These are phyloP conservation scores for Scaptodrosophila lebanonensis DNA, from an alignment of 1,140 invertebrate genomes.

Conservation along the genomic window DNA sequence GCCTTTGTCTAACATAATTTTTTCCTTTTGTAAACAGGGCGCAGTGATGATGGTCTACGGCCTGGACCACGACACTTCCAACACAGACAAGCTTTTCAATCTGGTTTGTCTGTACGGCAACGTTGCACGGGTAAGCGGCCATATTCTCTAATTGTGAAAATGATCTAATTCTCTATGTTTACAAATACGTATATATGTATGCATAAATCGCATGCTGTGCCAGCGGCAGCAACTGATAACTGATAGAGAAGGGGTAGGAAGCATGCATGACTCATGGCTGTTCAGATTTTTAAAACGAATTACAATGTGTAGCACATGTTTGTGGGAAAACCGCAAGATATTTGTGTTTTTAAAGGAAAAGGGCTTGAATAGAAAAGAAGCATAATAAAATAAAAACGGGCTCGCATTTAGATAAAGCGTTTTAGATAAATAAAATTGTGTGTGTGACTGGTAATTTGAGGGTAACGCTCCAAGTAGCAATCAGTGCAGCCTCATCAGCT, in stretches of 20 bases:
- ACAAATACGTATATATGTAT: too few relatives aligned
- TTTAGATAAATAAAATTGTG: slow-evolving; percentile 66
- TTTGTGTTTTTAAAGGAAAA: slow-evolving; percentile 31
- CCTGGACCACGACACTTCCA: slow-evolving; percentile 93
- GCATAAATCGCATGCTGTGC: too few relatives aligned
- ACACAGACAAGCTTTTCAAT: slow-evolving; percentile 98
- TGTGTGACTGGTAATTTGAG: neutral
- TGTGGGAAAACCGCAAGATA: slow-evolving; percentile 38
- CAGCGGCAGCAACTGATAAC: too few relatives aligned
- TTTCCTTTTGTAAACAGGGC: slow-evolving; percentile 78
- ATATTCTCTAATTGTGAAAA: slow-evolving; percentile 2
- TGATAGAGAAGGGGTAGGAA: too few relatives aligned
- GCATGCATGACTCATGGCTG: too few relatives aligned
- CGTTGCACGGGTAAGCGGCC: slow-evolving; percentile 90
- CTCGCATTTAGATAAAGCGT: slow-evolving; percentile 69
- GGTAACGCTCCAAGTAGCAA: slow-evolving; percentile 43
- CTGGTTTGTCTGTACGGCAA: slow-evolving; percentile 99
- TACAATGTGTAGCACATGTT: slow-evolving; percentile 42
- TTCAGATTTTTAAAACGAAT: too few relatives aligned
- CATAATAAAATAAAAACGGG: neutral
- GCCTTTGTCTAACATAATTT: slow-evolving; percentile 8
- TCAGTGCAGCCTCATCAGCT: slow-evolving; percentile 67
- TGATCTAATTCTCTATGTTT: neutral
- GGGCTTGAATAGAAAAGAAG: slow-evolving; percentile 19
- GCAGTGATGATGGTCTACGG: slow-evolving; percentile 99